Evolutionary conservation across 2,113 vertebrate genomes (phyloP).

Genomic region (Syngnathus scovelli): DNA sequence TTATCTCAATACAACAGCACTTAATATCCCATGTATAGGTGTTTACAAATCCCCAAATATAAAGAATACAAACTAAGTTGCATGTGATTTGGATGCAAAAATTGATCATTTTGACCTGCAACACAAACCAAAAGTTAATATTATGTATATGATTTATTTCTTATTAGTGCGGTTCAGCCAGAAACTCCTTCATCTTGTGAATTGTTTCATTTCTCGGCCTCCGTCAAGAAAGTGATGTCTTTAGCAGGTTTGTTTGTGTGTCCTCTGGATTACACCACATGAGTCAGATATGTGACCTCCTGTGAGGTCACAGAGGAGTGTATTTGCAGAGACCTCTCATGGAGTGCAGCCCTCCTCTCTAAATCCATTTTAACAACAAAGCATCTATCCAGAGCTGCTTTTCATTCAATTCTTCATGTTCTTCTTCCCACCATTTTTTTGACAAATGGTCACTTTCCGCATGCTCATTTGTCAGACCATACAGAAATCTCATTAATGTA

Average conservation of each 20-base stretch:
- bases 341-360: neutral
- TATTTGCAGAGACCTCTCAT: neutral
- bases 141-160: neutral
- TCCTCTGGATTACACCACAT: neutral
- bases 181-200: neutral
- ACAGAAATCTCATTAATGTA: slow-evolving; percentile 2
- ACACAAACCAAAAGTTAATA: neutral
- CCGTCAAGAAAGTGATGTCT: neutral
- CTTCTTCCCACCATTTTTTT: neutral
- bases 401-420: neutral
- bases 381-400: neutral
- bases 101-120: neutral
- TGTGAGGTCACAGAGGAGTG: neutral
- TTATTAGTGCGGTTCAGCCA: neutral
- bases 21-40: too few relatives aligned
- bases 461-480: neutral
- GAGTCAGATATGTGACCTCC: neutral
- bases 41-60: neutral
- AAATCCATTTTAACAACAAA: neutral
- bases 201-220: neutral
- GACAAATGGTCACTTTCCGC: slow-evolving; percentile 1
- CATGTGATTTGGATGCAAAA: neutral
- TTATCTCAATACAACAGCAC: too few relatives aligned
- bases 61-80: neutral
- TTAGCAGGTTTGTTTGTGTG: neutral